A percentile compares a stretch with the other conserved stretches of the same genome.
Evolutionary conservation across 1,140 invertebrate species (phyloP).

Genomic region (Brachionus angularis): DNA sequence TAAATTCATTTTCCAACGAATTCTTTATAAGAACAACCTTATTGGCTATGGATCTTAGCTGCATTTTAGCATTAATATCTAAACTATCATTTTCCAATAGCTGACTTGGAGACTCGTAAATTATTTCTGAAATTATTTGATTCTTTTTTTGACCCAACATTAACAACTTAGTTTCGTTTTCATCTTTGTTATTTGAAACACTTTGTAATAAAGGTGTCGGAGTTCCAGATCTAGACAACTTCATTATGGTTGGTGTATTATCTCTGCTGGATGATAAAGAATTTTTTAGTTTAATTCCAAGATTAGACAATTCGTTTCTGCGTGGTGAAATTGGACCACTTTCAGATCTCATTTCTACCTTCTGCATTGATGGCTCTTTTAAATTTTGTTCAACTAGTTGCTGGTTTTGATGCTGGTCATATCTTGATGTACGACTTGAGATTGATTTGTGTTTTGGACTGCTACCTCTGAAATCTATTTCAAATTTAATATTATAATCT

Average conservation of each 20-base stretch:
- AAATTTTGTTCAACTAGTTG: not conserved
- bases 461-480: not conserved
- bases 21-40: too few relatives aligned
- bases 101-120: too few relatives aligned
- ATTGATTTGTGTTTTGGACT: not conserved
- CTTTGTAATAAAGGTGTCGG: conserved; percentile 18
- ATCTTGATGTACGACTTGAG: not conserved
- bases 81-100: too few relatives aligned
- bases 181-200: not conserved
- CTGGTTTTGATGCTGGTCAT: conserved; percentile 21
- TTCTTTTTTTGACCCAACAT: not conserved
- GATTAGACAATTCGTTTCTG: conserved; percentile 20
- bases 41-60: too few relatives aligned
- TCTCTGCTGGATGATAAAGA: conserved; percentile 13
- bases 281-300: conserved; percentile 37
- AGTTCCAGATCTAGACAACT: conserved; percentile 4
- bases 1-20: too few relatives aligned
- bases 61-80: too few relatives aligned
- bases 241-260: conserved; percentile 20
- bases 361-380: too few relatives aligned
- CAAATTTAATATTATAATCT: not conserved
- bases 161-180: too few relatives aligned
- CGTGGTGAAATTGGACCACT: conserved; percentile 12
- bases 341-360: too few relatives aligned
- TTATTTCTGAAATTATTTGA: not conserved